A percentile compares a stretch with the other conserved stretches of the same genome.
Conservation (phyloP, 2,888 invertebrate genomes). For the Sisyra terminalis region DNA sequence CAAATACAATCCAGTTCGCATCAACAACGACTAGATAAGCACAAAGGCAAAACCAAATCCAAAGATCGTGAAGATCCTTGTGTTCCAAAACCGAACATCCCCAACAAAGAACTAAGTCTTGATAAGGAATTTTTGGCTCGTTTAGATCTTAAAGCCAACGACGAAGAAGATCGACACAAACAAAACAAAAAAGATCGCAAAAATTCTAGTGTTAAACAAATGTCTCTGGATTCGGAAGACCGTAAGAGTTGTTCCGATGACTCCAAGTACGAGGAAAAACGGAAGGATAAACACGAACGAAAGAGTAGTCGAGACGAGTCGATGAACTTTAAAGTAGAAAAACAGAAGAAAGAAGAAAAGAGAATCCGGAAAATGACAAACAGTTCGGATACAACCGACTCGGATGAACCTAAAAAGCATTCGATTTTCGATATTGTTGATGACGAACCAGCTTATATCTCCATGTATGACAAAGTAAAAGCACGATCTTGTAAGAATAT, state of each 20-base stretch:
- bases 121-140: slow-evolving; percentile 41
- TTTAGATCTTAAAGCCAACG: slow-evolving; percentile 33
- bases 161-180: slow-evolving; percentile 38
- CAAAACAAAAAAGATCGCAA: slow-evolving; percentile 36
- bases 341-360: slow-evolving; percentile 18
- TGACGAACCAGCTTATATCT: slow-evolving; percentile 80
- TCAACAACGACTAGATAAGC: slow-evolving; percentile 4
- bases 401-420: slow-evolving; percentile 74
- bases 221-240: not conserved
- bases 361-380: slow-evolving; percentile 27
- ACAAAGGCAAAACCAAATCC: not conserved
- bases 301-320: slow-evolving; percentile 32
- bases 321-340: slow-evolving; percentile 14
- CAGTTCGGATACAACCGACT: slow-evolving; percentile 52
- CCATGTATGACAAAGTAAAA: slow-evolving; percentile 96
- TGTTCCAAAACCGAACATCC: slow-evolving; percentile 15
- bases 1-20: slow-evolving; percentile 17
- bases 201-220: slow-evolving; percentile 24
- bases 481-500: slow-evolving; percentile 86
- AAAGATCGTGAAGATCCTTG: slow-evolving; percentile 11
- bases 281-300: slow-evolving; percentile 20
- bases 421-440: slow-evolving; percentile 83
- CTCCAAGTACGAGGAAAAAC: slow-evolving; percentile 23
- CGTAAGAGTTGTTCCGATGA: slow-evolving; percentile 28
- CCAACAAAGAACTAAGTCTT: slow-evolving; percentile 23